These are phyloP conservation scores for Kobus ellipsiprymnus DNA, from an alignment of 2,113 vertebrate genomes.

Conservation along the genomic window DNA sequence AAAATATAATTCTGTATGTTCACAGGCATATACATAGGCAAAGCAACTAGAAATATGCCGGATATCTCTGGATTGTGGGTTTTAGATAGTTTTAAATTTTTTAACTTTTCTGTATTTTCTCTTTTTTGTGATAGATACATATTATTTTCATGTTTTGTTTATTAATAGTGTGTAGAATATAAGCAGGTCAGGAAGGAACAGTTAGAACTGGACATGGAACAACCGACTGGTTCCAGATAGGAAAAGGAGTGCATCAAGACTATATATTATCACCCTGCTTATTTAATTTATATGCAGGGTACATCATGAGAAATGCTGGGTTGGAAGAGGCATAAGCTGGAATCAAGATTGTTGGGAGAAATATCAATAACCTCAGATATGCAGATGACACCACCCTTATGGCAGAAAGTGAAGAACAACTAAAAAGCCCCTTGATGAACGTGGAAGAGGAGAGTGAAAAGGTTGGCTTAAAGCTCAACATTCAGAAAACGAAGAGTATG, in stretches of 20 bases:
- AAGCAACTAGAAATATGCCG: background rate
- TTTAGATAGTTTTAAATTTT: background rate
- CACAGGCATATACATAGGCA: background rate
- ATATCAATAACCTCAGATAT: background rate
- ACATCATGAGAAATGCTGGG: background rate
- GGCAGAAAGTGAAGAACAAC: background rate
- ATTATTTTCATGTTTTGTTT: background rate
- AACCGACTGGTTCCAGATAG: background rate
- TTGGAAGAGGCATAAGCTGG: background rate
- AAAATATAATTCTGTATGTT: background rate
- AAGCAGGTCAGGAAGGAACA: background rate
- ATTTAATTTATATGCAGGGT: background rate
- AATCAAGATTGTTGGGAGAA: accelerated
- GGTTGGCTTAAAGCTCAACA: background rate
- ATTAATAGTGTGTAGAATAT: slow-evolving; percentile 7
- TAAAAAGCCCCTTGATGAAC: background rate
- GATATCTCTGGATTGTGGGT: background rate
- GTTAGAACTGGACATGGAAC: background rate
- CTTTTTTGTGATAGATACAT: background rate
- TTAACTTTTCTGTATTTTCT: background rate
- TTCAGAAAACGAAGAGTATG: background rate
- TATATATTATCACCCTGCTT: background rate
- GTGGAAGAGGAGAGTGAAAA: background rate
- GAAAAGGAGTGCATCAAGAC: background rate
- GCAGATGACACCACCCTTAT: background rate